A percentile compares a stretch with the other conserved stretches of the same genome.
Evolutionary conservation across 2,797 vertebrate species (phyloP).

Genomic region (Pangasius mekongensis): DNA sequence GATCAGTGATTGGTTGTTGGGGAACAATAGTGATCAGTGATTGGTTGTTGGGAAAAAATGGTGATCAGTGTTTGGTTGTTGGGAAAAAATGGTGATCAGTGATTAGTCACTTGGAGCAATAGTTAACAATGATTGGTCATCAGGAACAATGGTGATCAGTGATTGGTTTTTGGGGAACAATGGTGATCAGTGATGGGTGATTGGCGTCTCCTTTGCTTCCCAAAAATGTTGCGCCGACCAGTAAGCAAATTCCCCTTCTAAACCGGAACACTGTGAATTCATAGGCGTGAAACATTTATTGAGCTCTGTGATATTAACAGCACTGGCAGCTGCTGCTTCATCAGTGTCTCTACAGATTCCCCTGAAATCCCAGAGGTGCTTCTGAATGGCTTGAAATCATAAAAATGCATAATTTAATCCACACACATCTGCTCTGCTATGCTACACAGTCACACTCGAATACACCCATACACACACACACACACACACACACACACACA

Average conservation of each 20-base stretch:
- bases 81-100: background rate
- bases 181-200: too few species aligned
- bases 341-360: background rate
- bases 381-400: conserved; percentile 17
- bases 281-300: background rate
- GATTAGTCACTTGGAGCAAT: background rate
- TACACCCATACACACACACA: conserved; percentile 13
- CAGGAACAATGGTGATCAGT: background rate
- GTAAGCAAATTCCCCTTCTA: background rate
- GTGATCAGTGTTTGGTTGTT: background rate
- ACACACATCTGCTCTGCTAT: conserved; percentile 28
- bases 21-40: background rate
- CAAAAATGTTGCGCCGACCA: background rate
- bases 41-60: background rate
- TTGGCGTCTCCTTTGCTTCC: background rate
- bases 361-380: conserved; percentile 8
- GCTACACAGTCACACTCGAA: conserved; percentile 1
- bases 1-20: too few species aligned
- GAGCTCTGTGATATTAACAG: conserved; percentile 1
- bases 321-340: conserved; percentile 20
- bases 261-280: background rate
- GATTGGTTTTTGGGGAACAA: background rate
- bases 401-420: conserved; percentile 15
- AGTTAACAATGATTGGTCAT: background rate
- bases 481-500: conserved; percentile 2